Base-by-base conservation (phyloP, 2,888 invertebrate genomes). In the Drosophila atroscutellata region DNA sequence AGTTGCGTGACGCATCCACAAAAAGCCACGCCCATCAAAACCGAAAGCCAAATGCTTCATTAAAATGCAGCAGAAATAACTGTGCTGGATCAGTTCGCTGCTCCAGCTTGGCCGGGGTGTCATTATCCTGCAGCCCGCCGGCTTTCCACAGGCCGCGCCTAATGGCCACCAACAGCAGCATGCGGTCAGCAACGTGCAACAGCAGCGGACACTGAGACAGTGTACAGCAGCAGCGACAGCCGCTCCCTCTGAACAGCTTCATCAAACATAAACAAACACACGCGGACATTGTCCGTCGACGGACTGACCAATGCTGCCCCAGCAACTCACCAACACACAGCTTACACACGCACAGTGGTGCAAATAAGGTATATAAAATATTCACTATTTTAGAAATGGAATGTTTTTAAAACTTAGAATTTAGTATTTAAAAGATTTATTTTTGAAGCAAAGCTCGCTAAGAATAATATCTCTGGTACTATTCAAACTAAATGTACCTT, bases 161-260 rank as follows among this genome's bases (percentile, higher is more conserved):
- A 85, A 85, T 89, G 87, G 89, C 85, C 89, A 85, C 82, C 89
- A 86, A 86, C 81, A 81, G 73, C 84, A 81, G 71, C 86, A 65
- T 11, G 74, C 72, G 54, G 51, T 9, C 59, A 59, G 52, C 52
- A 13, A 18, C 39, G 45, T 45, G 45, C 45, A 45, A 24, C 45
- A 13, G 45, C 45, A 45, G 45, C 49, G 49, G 26, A 49, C 49
- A 26, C 26, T 9, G 49, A 45, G 49, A 49, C 45, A n/a, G 71
- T 72, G 61, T 66, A 24, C 57, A 37, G 7, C 13, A 34, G 36
- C 72, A 72, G 60, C 74, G 52, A 63, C 80, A 76, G 68, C 78
- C 72, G 80, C 80, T 75, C 80, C 77, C 88, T n/a, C 86, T 39
- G 79, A 72, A 87, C 89, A 87, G 88, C 86, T 87, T 82, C 85